Conservation (phyloP, 2,113 vertebrate species). For the Chlorodrepanis virens region DNA sequence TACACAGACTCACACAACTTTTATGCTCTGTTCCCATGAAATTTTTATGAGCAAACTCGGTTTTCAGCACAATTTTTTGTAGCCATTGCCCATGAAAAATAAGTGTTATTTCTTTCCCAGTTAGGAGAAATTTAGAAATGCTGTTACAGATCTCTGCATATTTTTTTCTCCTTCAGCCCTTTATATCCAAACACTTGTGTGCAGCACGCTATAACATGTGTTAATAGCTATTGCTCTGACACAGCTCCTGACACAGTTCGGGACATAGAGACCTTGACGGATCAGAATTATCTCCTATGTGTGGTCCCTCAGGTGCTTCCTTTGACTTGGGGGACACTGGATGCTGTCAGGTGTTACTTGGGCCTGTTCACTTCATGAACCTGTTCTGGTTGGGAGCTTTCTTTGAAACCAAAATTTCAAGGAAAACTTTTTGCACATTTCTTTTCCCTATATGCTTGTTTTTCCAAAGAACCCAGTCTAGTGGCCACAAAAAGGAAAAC, state of each 20-base stretch:
- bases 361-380: not conserved
- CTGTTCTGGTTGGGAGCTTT: not conserved
- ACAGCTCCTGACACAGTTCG: fast-evolving
- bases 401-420: not conserved
- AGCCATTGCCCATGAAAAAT: not conserved
- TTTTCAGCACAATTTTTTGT: not conserved
- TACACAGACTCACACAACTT: not conserved
- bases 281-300: not conserved
- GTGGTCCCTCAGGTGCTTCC: not conserved
- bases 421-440: not conserved
- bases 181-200: not conserved
- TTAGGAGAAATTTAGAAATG: not conserved
- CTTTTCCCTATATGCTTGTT: not conserved
- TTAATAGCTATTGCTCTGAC: not conserved
- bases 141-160: not conserved
- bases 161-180: not conserved
- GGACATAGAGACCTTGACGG: not conserved
- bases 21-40: not conserved
- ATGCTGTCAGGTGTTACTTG: not conserved
- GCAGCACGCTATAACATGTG: not conserved
- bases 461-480: not conserved
- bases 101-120: not conserved
- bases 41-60: not conserved
- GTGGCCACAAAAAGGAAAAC: not conserved
- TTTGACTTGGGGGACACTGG: not conserved